These are phyloP conservation scores for Athalia circularis DNA, from an alignment of 2,888 invertebrate genomes.

Conservation along the genomic window DNA sequence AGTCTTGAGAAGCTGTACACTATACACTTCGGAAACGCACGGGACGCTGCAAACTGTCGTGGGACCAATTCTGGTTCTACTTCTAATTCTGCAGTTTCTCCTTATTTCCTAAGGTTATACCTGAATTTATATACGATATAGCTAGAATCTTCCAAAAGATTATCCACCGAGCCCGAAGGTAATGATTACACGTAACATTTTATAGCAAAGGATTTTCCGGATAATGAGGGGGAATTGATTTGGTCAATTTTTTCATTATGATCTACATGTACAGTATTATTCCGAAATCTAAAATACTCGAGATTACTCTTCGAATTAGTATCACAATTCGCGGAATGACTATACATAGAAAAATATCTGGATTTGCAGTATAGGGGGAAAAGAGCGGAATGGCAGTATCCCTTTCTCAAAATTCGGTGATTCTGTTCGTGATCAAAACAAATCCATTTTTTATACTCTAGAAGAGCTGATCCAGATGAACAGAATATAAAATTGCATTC, in stretches of 20 bases:
- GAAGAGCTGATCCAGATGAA: neutral
- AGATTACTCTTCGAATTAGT: no score
- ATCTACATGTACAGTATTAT: no score
- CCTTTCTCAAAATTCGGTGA: neutral
- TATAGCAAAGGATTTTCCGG: no score
- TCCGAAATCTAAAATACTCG: no score
- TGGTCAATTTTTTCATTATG: no score
- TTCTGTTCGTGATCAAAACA: neutral
- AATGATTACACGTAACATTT: no score
- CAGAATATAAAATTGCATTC: neutral
- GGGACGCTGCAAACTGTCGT: conserved; percentile 5
- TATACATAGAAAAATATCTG: no score
- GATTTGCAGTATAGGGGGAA: neutral
- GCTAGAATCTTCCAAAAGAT: neutral
- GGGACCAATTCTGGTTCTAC: conserved; percentile 33
- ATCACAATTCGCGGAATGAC: no score
- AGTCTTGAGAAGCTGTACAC: no score
- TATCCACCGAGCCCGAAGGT: neutral
- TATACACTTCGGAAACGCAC: neutral
- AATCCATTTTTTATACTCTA: neutral
- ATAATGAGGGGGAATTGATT: no score
- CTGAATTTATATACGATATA: neutral
- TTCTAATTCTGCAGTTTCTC: conserved; percentile 3
- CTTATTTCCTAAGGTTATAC: neutral
- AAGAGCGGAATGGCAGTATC: no score